A percentile compares a stretch with the other conserved stretches of the same genome.
Conservation (phyloP, 2,797 vertebrate species). For the Leptodactylus fallax region DNA sequence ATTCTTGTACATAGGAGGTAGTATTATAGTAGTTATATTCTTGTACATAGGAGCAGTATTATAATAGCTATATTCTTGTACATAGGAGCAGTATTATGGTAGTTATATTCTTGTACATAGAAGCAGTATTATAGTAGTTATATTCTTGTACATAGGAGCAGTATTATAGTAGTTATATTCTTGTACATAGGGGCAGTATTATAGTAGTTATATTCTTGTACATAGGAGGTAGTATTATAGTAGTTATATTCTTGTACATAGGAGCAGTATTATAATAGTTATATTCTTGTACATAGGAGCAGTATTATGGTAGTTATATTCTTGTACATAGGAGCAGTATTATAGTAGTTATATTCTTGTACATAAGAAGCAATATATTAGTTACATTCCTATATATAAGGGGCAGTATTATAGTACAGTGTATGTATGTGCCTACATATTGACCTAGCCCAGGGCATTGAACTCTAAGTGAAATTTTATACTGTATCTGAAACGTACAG, state of each 20-base stretch:
- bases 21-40: slow-evolving; percentile 8
- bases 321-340: background rate
- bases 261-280: background rate
- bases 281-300: background rate
- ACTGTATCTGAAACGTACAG: too few species aligned
- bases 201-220: slow-evolving; percentile 2
- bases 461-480: too few species aligned
- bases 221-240: background rate
- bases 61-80: background rate
- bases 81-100: background rate
- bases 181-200: background rate
- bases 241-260: slow-evolving; percentile 4
- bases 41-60: background rate
- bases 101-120: background rate
- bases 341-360: background rate
- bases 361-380: background rate
- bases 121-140: background rate
- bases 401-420: background rate
- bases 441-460: too few species aligned
- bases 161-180: slow-evolving; percentile 24
- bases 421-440: too few species aligned
- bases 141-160: slow-evolving; percentile 1
- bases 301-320: background rate
- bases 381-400: background rate
- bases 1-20: background rate